Conservation (phyloP, 1,140 invertebrate species). For the Pseudomyrmex concolor region DNA sequence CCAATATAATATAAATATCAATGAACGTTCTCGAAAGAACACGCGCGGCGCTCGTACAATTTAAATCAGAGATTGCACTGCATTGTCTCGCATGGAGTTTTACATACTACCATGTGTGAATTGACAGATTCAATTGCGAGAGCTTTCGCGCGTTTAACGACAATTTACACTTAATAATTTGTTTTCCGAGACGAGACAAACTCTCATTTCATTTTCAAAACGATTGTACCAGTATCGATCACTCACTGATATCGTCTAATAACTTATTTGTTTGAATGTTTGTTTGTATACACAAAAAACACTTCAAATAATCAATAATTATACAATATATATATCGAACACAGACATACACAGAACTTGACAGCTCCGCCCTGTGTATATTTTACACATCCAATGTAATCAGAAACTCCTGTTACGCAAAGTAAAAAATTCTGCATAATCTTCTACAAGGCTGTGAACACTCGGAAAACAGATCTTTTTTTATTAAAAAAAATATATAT, state of each 20-base stretch:
- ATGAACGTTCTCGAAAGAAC: conserved; percentile 18
- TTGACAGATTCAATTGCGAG: conserved; percentile 43
- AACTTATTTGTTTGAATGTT: neutral
- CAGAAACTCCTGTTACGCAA: no score
- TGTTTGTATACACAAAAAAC: conserved; percentile 15
- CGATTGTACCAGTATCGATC: conserved; percentile 32
- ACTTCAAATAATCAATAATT: conserved; percentile 20
- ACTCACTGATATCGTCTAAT: neutral
- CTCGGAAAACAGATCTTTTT: neutral
- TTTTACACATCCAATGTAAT: no score
- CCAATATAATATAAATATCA: neutral
- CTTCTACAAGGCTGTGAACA: neutral
- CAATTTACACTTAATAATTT: conserved; percentile 8
- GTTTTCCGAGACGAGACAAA: conserved; percentile 2
- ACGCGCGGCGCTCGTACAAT: conserved; percentile 7
- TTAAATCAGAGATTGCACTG: conserved; percentile 32
- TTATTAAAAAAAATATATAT: neutral
- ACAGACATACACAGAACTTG: neutral
- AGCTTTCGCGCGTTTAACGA: conserved; percentile 6
- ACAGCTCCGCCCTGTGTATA: neutral
- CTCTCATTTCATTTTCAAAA: conserved; percentile 17
- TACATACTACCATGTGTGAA: conserved; percentile 19
- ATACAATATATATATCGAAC: neutral
- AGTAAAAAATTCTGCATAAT: neutral
- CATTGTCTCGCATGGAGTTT: conserved; percentile 23